phyloP scores from a whole-genome alignment of 2,888 invertebrate genomes.

The Volucella inanis region DNA sequence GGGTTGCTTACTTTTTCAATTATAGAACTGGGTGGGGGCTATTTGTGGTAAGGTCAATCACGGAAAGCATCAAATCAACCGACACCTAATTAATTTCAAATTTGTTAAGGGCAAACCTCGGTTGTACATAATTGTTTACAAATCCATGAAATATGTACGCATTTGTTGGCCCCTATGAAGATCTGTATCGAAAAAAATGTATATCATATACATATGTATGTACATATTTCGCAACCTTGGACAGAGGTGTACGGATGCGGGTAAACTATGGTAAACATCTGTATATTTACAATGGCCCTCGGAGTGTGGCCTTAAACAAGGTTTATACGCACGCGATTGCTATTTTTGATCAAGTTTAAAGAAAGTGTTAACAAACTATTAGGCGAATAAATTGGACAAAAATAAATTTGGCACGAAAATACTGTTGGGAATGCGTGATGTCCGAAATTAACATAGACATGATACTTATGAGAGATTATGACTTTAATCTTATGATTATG shows the following conservation, averaged over 20 bases:
- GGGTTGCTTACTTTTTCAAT: background rate
- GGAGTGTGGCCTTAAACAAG: slow-evolving; percentile 4
- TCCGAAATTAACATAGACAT: background rate
- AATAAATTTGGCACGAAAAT: background rate
- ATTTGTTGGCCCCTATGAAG: slow-evolving; percentile 18
- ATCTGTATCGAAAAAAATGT: background rate
- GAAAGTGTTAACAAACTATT: background rate
- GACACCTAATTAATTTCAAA: slow-evolving; percentile 9
- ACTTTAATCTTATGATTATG: too few species aligned
- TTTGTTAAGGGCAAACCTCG: slow-evolving; percentile 25
- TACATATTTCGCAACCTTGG: background rate
- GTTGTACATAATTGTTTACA: slow-evolving; percentile 11
- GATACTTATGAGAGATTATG: background rate
- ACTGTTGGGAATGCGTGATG: background rate
- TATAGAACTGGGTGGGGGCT: background rate
- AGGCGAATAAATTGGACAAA: slow-evolving; percentile 2
- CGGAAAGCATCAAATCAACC: background rate
- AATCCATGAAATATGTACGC: background rate
- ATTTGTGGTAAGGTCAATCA: slow-evolving; percentile 23
- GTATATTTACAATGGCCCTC: slow-evolving; percentile 1
- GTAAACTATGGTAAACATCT: background rate
- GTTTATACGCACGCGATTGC: background rate
- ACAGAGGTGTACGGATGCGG: background rate
- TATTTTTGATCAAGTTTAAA: slow-evolving; percentile 14
- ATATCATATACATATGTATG: background rate